Conservation (phyloP, 2,113 vertebrate species). For the Odocoileus hemionus region DNA sequence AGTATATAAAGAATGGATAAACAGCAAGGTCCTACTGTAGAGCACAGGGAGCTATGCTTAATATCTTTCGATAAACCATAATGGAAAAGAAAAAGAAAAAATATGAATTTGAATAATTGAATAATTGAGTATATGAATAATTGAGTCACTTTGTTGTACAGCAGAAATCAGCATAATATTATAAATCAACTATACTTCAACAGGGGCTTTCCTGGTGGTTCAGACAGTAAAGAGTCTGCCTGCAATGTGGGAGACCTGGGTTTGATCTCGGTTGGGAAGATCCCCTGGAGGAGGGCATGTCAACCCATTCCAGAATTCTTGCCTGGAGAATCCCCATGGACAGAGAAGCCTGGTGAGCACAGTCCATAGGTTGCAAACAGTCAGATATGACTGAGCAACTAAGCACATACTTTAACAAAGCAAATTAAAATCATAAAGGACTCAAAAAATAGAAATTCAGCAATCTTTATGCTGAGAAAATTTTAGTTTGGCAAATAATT, state of each 20-base stretch:
- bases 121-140: not conserved
- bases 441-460: not conserved
- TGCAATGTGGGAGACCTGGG: not conserved
- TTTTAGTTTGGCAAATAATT: not conserved
- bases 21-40: not conserved
- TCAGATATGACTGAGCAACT: not conserved
- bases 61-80: not conserved
- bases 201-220: not conserved
- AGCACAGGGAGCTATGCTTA: not conserved
- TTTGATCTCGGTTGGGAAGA: not conserved
- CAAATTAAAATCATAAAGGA: not conserved
- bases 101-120: too few relatives aligned
- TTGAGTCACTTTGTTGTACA: not conserved
- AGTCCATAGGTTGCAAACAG: not conserved
- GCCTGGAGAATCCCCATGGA: not conserved
- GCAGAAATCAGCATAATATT: not conserved
- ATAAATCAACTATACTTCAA: not conserved
- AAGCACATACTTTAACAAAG: not conserved
- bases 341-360: not conserved
- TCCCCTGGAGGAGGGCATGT: not conserved
- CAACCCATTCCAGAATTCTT: not conserved
- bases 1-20: not conserved
- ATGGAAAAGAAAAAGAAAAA: not conserved
- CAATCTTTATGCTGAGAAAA: not conserved
- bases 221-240: not conserved